Evolutionary conservation across 2,888 invertebrate genomes (phyloP), one percentile per base, ranked within the genome.

Genomic region (Andrena minutula): DNA sequence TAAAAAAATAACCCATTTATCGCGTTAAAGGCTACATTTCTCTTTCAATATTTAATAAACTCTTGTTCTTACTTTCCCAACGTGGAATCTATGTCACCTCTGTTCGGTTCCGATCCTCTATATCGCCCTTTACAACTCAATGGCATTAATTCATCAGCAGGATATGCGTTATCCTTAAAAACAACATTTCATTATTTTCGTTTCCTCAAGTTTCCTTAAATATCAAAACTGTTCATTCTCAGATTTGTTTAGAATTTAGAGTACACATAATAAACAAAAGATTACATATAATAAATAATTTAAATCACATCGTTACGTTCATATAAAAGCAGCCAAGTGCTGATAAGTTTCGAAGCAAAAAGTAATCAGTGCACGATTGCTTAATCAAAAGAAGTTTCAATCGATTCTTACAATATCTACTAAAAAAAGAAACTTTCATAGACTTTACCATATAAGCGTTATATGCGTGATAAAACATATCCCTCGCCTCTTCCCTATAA

Each of bases 101-200:
- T 95, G 86, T 97, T 97, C 3, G 98, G 97, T 69, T 98, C 98
- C 6, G 98, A 95, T 5, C 98, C 99, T 89, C 98, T 95, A 94
- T 97, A 98, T 72, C 99, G 95, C 35, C 99, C 99, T 92, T 97
- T 96, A 94, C 99, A 99, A 91, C 97, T 98, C 51, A 99, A 95
- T 0, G 99, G 99, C 99, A 99, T 99, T 86, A 99, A 94, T 94
- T 99, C 99, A 95, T 99, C 99, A 23, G 99, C 99, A 71, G 99
- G 99, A 94, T 98, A 99, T 16, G 99, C 99, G 95, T 99, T 97
- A 90, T 97, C 94, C 95, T 95, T 83, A 20, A 90, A 91, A 58
- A 84, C 1, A 82, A 10, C 58, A 47, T 41, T 63, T 20, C 41
- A 64, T 49, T 66, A 10, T 3, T 60, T 8, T 68, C 8, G 8